A percentile compares a stretch with the other conserved stretches of the same genome.
Conservation (phyloP, 2,888 invertebrate species). For the Auanema sp. region DNA sequence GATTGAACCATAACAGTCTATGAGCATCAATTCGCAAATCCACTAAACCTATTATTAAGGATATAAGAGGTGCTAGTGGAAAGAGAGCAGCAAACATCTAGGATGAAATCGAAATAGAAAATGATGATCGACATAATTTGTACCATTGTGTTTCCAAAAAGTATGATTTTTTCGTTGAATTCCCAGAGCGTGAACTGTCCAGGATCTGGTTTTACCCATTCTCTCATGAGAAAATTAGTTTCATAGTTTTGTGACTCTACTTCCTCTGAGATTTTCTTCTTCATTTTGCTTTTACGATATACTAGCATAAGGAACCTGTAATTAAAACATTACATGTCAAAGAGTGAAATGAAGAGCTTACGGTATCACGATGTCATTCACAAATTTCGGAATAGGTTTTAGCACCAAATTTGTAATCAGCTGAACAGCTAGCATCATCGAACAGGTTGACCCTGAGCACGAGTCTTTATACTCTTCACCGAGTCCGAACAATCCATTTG, state of each 20-base stretch:
- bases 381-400: constrained; percentile 68
- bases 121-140: neutral
- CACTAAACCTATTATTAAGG: constrained; percentile 65
- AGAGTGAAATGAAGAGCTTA: constrained; percentile 17
- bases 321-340: neutral
- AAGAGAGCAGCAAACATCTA: constrained; percentile 69
- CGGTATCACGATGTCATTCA: constrained; percentile 65
- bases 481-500: constrained; percentile 61
- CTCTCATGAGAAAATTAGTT: constrained; percentile 62
- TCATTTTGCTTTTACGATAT: no score
- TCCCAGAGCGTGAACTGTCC: constrained; percentile 67
- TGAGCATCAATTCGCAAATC: constrained; percentile 63
- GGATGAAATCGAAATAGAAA: constrained; percentile 9
- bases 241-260: constrained; percentile 15
- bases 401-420: constrained; percentile 67
- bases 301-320: no score
- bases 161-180: constrained; percentile 68
- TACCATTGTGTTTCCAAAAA: constrained; percentile 66
- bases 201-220: constrained; percentile 65
- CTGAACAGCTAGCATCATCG: constrained; percentile 67
- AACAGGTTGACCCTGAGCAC: constrained; percentile 65
- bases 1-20: constrained; percentile 59
- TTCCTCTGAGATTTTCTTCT: no score
- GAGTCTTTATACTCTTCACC: constrained; percentile 65
- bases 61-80: constrained; percentile 68